A percentile compares a stretch with the other conserved stretches of the same genome.
These are phyloP conservation scores for Phenacoccus solenopsis DNA, from an alignment of 1,140 invertebrate genomes.

Conservation along the genomic window DNA sequence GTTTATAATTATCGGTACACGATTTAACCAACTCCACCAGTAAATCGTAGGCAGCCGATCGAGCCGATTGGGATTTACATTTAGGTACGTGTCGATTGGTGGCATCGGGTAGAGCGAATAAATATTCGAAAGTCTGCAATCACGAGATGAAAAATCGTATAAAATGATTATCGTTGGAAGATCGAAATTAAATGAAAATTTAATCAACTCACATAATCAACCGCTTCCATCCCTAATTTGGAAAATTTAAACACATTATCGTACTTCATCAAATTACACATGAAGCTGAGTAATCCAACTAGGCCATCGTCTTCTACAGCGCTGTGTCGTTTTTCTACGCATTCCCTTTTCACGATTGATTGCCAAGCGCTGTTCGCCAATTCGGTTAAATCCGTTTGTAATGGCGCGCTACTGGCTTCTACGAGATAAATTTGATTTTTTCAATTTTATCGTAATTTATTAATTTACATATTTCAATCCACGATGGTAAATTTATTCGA, in stretches of 20 bases:
- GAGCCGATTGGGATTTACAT: conserved; percentile 77
- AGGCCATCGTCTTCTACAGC: conserved; percentile 79
- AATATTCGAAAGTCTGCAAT: conserved; percentile 62
- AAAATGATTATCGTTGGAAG: background rate
- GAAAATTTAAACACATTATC: conserved; percentile 72
- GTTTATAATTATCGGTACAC: conserved; percentile 69
- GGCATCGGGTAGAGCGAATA: conserved; percentile 81
- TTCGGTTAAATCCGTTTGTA: conserved; percentile 39
- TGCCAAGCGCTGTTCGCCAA: conserved; percentile 60
- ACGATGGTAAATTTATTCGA: background rate
- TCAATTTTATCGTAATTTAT: conserved; percentile 5
- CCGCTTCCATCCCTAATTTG: conserved; percentile 57
- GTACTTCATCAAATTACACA: conserved; percentile 76
- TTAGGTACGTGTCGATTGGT: conserved; percentile 73
- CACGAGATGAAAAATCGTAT: conserved; percentile 21
- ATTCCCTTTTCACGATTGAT: conserved; percentile 61
- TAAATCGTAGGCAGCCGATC: conserved; percentile 80
- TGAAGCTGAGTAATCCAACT: conserved; percentile 72
- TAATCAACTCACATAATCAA: conserved; percentile 41
- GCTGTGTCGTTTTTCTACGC: conserved; percentile 64
- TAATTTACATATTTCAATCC: conserved; percentile 8
- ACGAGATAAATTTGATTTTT: conserved; percentile 11
- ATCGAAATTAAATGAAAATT: background rate
- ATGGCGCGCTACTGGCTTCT: conserved; percentile 18
- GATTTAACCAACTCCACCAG: conserved; percentile 75